These are phyloP conservation scores for Numenius phaeopus DNA, from an alignment of 2,797 vertebrate species.

Conservation along the genomic window DNA sequence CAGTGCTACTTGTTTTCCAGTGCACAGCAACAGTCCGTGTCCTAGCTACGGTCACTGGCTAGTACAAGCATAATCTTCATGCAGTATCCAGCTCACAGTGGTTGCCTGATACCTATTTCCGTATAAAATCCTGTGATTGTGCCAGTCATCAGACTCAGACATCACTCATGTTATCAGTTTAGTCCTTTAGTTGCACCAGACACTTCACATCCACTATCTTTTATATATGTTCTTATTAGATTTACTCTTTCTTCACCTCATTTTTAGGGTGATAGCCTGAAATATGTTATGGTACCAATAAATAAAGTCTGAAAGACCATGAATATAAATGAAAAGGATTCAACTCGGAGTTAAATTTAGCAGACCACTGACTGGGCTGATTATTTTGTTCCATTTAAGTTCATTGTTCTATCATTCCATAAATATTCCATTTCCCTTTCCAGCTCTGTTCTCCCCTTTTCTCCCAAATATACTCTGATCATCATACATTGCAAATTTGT, in stretches of 20 bases:
- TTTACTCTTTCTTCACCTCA: background rate
- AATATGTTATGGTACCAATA: background rate
- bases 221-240: background rate
- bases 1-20: background rate
- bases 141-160: background rate
- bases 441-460: background rate
- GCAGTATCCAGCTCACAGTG: background rate
- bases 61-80: fast-evolving
- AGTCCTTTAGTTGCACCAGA: background rate
- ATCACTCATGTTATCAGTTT: fast-evolving
- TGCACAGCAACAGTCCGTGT: fast-evolving
- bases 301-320: slow-evolving; percentile 3
- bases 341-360: slow-evolving; percentile 46
- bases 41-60: background rate
- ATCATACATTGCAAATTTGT: slow-evolving; percentile 21
- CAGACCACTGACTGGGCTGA: background rate
- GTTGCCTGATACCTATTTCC: background rate
- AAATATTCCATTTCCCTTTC: slow-evolving; percentile 50
- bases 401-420: slow-evolving; percentile 33
- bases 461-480: slow-evolving; percentile 14
- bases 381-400: slow-evolving; percentile 51
- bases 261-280: background rate
- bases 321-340: slow-evolving; percentile 32
- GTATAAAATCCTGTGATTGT: background rate
- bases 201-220: background rate